Evolutionary conservation across 2,888 invertebrate species (phyloP).

Genomic region (Thymelicus sylvestris): DNA sequence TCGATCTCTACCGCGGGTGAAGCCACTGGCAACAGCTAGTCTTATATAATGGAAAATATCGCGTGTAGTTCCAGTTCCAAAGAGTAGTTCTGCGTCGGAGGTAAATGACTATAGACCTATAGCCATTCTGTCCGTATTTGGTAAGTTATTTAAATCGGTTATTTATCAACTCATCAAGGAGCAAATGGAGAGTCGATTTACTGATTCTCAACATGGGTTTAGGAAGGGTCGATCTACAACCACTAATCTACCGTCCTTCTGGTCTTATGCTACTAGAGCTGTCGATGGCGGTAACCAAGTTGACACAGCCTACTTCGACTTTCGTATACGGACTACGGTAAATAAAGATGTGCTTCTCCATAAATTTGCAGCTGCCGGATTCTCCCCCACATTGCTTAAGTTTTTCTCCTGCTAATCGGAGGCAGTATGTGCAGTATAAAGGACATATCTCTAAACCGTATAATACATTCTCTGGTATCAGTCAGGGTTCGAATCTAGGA

Average conservation of each 20-base stretch:
- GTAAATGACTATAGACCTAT: too few species aligned
- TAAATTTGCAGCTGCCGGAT: conserved; percentile 6
- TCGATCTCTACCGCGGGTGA: too few species aligned
- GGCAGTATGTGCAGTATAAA: too few species aligned
- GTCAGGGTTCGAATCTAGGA: too few species aligned
- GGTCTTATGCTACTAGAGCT: neutral
- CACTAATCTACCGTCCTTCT: conserved; percentile 2
- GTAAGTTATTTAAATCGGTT: conserved; percentile 11
- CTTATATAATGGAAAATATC: too few species aligned
- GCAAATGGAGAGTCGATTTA: neutral
- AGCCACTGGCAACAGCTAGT: too few species aligned
- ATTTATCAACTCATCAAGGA: neutral
- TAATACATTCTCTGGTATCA: too few species aligned
- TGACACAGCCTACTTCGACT: conserved; percentile 3
- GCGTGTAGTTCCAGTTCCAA: too few species aligned
- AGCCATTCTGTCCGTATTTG: conserved; percentile 3
- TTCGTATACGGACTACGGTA: neutral
- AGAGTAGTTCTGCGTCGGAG: too few species aligned
- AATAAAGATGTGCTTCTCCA: neutral
- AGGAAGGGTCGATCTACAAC: neutral
- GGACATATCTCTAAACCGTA: too few species aligned
- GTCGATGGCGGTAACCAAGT: neutral
- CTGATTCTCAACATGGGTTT: conserved; percentile 3
- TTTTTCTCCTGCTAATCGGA: too few species aligned
- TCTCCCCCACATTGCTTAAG: neutral